Evolutionary conservation across 2,888 invertebrate species (phyloP).

Genomic region (Pseudanteris insignis): DNA sequence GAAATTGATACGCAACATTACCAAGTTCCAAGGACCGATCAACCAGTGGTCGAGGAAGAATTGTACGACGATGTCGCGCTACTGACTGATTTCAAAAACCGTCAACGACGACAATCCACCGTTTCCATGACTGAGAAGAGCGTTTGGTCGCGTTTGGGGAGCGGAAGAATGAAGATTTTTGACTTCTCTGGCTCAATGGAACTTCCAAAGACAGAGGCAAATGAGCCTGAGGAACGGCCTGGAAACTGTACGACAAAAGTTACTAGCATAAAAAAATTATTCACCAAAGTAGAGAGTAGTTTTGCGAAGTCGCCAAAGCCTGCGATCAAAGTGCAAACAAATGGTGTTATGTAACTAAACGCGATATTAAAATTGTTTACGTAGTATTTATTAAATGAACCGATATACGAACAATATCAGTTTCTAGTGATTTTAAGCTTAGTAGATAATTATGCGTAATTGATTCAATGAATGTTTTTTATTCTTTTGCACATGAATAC

Average conservation of each 20-base stretch:
- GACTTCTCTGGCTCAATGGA: neutral
- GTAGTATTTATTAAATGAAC: no score
- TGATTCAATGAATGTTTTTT: no score
- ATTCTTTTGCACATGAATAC: no score
- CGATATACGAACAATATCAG: no score
- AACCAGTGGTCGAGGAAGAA: constrained; percentile 44
- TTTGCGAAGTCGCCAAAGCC: constrained; percentile 47
- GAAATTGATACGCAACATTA: constrained; percentile 52
- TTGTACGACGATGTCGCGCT: constrained; percentile 60
- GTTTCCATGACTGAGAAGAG: neutral
- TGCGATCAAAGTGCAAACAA: neutral
- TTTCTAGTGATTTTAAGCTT: no score
- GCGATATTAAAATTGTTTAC: no score
- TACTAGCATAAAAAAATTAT: constrained; percentile 57
- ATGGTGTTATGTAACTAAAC: no score
- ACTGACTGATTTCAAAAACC: constrained; percentile 53
- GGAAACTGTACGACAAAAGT: constrained; percentile 33
- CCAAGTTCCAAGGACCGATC: constrained; percentile 52
- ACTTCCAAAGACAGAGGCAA: constrained; percentile 5
- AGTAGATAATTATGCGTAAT: no score
- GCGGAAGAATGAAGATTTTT: constrained; percentile 35
- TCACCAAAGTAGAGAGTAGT: constrained; percentile 58
- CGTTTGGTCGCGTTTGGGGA: constrained; percentile 44
- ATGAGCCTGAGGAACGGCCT: constrained; percentile 18
- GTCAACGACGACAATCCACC: constrained; percentile 40